phyloP scores from a whole-genome alignment of 2,888 invertebrate species.

The Sericinus montela region DNA sequence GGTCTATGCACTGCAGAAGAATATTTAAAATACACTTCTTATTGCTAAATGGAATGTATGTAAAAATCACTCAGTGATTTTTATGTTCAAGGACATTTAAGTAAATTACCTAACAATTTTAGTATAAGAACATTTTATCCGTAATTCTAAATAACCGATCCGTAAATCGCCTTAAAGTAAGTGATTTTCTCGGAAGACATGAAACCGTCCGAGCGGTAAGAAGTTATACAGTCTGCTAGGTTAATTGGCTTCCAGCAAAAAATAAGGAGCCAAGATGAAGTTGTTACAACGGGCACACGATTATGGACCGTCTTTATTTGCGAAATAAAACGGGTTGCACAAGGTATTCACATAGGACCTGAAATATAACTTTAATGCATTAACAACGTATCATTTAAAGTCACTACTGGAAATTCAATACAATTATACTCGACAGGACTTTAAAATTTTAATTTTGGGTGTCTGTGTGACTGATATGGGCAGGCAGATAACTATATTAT shows the following conservation, averaged over 20 bases:
- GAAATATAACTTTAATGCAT: background rate
- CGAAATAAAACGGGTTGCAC: background rate
- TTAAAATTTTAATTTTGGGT: no score
- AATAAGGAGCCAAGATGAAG: constrained; percentile 13
- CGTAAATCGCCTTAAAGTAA: constrained; percentile 1
- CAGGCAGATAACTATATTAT: no score
- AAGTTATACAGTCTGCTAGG: constrained; percentile 39
- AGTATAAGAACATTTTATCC: no score
- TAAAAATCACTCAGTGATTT: no score
- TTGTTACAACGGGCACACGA: background rate
- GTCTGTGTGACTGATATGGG: no score
- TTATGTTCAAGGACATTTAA: no score
- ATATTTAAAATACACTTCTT: no score
- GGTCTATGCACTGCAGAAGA: no score
- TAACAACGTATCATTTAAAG: background rate
- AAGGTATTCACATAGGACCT: background rate
- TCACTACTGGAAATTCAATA: no score
- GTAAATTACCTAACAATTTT: no score
- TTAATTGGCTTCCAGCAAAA: constrained; percentile 30
- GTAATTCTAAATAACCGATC: background rate
- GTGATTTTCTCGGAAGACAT: constrained; percentile 23
- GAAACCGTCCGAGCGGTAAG: constrained; percentile 18
- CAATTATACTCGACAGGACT: no score
- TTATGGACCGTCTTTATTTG: background rate
- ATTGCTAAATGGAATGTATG: no score